Percentiles rank a stretch among this genome's conserved stretches.
These are phyloP conservation scores for Idris sp. DNA, from an alignment of 1,140 invertebrate genomes.

Conservation along the genomic window DNA sequence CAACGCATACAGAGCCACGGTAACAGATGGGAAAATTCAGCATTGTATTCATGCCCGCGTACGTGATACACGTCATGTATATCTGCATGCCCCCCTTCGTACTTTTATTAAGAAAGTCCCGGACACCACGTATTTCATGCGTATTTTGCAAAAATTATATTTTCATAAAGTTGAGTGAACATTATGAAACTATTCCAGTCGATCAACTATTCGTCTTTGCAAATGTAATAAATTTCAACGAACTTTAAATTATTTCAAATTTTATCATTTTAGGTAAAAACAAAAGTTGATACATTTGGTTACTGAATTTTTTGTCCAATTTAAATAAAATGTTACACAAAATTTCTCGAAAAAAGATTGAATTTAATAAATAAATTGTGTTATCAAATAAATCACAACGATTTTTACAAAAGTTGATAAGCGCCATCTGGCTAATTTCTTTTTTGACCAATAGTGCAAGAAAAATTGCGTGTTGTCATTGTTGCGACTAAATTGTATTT, in stretches of 20 bases:
- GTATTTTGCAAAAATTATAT: constrained; percentile 46
- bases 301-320: no score
- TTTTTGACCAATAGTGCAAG: no score
- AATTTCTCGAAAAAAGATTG: no score
- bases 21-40: constrained; percentile 65
- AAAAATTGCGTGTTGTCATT: constrained; percentile 25
- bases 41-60: constrained; percentile 61
- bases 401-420: no score
- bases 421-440: no score
- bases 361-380: no score
- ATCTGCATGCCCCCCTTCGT: constrained; percentile 53
- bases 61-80: constrained; percentile 58
- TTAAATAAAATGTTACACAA: no score
- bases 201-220: constrained; percentile 8
- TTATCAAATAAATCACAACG: no score
- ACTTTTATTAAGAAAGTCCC: constrained; percentile 57
- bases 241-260: no score
- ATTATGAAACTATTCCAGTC: constrained; percentile 9
- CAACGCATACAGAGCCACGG: constrained; percentile 47
- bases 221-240: constrained; percentile 3
- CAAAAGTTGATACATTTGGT: no score
- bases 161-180: constrained; percentile 38
- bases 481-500: constrained; percentile 38
- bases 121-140: constrained; percentile 29
- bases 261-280: no score